phyloP scores from a whole-genome alignment of 2,113 vertebrate species.

The Anhinga anhinga region DNA sequence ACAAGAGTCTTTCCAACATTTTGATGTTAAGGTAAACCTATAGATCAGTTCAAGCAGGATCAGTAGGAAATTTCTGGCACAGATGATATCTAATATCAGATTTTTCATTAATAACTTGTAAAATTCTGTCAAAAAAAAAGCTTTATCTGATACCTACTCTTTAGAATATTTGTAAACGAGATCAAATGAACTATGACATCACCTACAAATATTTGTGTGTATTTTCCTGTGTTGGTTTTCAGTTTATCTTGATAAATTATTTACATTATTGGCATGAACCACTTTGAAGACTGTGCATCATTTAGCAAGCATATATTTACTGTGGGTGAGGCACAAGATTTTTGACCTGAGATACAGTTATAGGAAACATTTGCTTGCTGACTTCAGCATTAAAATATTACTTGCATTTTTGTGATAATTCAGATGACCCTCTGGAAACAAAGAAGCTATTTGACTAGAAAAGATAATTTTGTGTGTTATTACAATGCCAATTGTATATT shows the following conservation, averaged over 20 bases:
- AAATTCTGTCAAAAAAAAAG: neutral
- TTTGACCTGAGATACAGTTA: neutral
- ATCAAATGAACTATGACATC: neutral
- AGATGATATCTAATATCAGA: neutral
- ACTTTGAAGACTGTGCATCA: neutral
- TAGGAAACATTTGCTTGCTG: neutral
- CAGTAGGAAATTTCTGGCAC: neutral
- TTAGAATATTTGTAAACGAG: neutral
- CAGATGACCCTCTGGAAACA: neutral
- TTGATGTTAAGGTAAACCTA: neutral
- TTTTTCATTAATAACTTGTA: neutral
- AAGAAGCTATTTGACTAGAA: neutral
- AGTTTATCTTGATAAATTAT: neutral
- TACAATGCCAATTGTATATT: neutral
- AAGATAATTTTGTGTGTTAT: neutral
- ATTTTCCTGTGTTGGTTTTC: neutral
- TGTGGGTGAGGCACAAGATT: neutral
- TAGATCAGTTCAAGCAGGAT: neutral
- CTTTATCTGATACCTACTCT: neutral
- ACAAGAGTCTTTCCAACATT: neutral
- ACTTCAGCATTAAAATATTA: neutral
- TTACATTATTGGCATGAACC: neutral
- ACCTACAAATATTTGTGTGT: neutral
- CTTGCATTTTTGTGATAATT: neutral
- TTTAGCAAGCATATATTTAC: neutral